These are phyloP conservation scores for Hippocampus kuda DNA, from an alignment of 2,797 vertebrate genomes.

Conservation along the genomic window DNA sequence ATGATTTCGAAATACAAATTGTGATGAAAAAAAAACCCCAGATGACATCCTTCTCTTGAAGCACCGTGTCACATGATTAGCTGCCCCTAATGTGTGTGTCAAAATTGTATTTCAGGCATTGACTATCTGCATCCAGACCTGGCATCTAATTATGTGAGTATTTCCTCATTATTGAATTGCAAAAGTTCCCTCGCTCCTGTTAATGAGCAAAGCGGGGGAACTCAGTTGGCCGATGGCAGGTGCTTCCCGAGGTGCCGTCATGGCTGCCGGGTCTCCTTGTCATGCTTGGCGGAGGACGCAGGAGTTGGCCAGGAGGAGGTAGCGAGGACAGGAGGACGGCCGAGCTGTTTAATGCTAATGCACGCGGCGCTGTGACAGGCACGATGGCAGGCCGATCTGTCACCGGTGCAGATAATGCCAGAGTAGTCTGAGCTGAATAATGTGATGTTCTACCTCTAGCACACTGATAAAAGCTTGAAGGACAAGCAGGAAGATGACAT, in stretches of 20 bases:
- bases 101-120: slow-evolving; percentile 75
- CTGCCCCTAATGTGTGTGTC: slow-evolving; percentile 37
- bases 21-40: not conserved
- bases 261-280: slow-evolving; percentile 55
- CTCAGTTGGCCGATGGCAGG: slow-evolving; percentile 43
- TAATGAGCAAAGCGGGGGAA: slow-evolving; percentile 18
- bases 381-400: slow-evolving; percentile 61
- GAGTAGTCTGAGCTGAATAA: slow-evolving; percentile 60
- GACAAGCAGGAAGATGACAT: slow-evolving; percentile 39
- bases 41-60: slow-evolving; percentile 5
- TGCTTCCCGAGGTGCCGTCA: slow-evolving; percentile 45
- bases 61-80: slow-evolving; percentile 1
- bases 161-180: slow-evolving; percentile 22
- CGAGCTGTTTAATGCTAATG: slow-evolving; percentile 66
- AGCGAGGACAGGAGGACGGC: slow-evolving; percentile 47
- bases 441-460: slow-evolving; percentile 54
- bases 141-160: slow-evolving; percentile 97
- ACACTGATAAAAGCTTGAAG: slow-evolving; percentile 60
- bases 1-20: not conserved
- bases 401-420: slow-evolving; percentile 62
- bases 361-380: slow-evolving; percentile 49
- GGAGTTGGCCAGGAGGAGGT: slow-evolving; percentile 31
- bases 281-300: slow-evolving; percentile 19
- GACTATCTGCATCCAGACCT: slow-evolving; percentile 98
- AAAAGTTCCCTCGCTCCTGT: slow-evolving; percentile 25